Evolutionary conservation across 2,888 invertebrate species (phyloP).

Genomic region (Dusona sp.): DNA sequence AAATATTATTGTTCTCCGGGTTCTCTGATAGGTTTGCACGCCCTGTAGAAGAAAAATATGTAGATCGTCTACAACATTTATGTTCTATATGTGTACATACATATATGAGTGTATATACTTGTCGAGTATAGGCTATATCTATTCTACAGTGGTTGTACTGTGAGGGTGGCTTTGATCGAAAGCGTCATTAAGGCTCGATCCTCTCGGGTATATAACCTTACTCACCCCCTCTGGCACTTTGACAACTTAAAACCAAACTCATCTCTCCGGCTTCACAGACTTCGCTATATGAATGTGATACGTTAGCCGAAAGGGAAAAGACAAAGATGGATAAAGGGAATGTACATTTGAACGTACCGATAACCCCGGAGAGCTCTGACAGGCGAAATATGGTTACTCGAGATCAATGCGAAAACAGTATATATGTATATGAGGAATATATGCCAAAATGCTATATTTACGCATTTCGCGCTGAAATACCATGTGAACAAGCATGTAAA

Average conservation of each 20-base stretch:
- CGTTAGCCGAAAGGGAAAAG: constrained; percentile 35
- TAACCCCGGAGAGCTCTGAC: constrained; percentile 27
- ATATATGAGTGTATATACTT: not conserved
- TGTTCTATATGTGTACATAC: constrained; percentile 3
- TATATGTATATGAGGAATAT: not conserved
- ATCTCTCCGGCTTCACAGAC: constrained; percentile 49
- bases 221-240: constrained; percentile 61
- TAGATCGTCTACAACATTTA: constrained; percentile 39
- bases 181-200: constrained; percentile 63
- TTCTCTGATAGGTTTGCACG: constrained; percentile 45
- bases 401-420: constrained; percentile 47
- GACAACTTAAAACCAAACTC: constrained; percentile 65
- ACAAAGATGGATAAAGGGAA: constrained; percentile 52
- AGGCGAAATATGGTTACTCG: constrained; percentile 49
- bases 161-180: constrained; percentile 64
- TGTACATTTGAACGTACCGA: constrained; percentile 42
- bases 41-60: constrained; percentile 49
- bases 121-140: not conserved
- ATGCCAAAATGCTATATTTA: not conserved
- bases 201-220: constrained; percentile 54
- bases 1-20: constrained; percentile 58
- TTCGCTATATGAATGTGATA: constrained; percentile 35
- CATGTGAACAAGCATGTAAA: not conserved
- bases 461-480: not conserved
- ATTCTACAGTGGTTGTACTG: constrained; percentile 30